A percentile compares a stretch with the other conserved stretches of the same genome.
Evolutionary conservation across 1,140 invertebrate species (phyloP).

Genomic region (Drosophila virilis): DNA sequence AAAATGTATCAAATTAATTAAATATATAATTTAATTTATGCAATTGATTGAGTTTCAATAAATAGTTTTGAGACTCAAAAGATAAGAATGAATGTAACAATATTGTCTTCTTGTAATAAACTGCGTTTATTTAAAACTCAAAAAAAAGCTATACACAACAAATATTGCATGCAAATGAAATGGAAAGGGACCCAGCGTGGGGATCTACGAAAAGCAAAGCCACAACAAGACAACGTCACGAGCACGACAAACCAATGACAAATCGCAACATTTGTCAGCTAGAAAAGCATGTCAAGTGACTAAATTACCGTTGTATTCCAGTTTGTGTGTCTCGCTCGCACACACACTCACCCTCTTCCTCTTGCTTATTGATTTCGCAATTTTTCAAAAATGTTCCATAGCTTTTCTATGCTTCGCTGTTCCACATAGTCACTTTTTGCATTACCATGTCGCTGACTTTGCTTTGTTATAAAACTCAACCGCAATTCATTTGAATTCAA

Average conservation of each 20-base stretch:
- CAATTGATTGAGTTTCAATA: too few relatives aligned
- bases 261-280: slow-evolving; percentile 65
- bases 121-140: slow-evolving; percentile 7
- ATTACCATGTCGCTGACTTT: slow-evolving; percentile 44
- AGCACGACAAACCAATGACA: slow-evolving; percentile 50
- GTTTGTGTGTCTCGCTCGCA: slow-evolving; percentile 14
- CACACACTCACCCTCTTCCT: background rate
- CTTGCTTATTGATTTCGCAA: slow-evolving; percentile 41
- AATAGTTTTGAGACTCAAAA: too few relatives aligned
- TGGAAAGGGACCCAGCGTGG: background rate
- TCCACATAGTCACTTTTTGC: slow-evolving; percentile 28
- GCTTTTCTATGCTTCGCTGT: slow-evolving; percentile 10
- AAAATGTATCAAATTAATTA: slow-evolving; percentile 1
- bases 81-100: background rate
- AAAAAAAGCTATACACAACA: background rate
- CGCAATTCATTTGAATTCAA: slow-evolving; percentile 80
- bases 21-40: background rate
- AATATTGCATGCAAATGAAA: slow-evolving; percentile 31
- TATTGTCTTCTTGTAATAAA: too few relatives aligned
- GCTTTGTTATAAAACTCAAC: slow-evolving; percentile 63
- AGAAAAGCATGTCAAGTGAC: slow-evolving; percentile 77
- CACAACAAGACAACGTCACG: slow-evolving; percentile 19
- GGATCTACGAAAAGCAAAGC: slow-evolving; percentile 16
- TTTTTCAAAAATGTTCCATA: slow-evolving; percentile 49
- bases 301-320: slow-evolving; percentile 71